Percentiles rank a stretch among this genome's conserved stretches.
Conservation (phyloP, 2,113 vertebrate species). For the Lipophrys pholis region DNA sequence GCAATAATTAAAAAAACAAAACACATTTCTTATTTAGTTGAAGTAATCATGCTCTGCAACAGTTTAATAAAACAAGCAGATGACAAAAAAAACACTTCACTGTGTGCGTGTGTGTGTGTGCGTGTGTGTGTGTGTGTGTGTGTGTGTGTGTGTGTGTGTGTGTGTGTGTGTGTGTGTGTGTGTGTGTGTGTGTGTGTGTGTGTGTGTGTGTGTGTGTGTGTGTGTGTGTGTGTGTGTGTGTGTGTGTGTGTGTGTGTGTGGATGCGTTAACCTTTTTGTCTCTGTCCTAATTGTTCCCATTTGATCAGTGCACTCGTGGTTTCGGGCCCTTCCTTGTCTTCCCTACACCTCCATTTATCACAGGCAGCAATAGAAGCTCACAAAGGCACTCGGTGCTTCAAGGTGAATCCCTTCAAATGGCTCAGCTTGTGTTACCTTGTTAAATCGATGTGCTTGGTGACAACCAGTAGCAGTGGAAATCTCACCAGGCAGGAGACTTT, state of each 20-base stretch:
- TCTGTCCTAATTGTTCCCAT: conserved; percentile 66
- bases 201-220: neutral
- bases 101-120: neutral
- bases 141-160: neutral
- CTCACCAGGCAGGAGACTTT: conserved; percentile 41
- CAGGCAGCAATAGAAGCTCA: conserved; percentile 58
- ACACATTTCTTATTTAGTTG: too few relatives aligned
- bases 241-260: neutral
- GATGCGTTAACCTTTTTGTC: conserved; percentile 36
- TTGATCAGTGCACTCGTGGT: conserved; percentile 56
- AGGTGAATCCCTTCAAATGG: conserved; percentile 75
- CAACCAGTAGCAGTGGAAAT: conserved; percentile 58
- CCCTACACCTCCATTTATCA: conserved; percentile 71
- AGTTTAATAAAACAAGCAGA: too few relatives aligned
- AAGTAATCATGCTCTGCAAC: too few relatives aligned
- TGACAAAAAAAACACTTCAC: too few relatives aligned
- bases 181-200: neutral
- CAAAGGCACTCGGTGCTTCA: conserved; percentile 61
- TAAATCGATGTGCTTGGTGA: conserved; percentile 74
- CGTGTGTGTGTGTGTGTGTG: neutral
- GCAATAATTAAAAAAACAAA: too few relatives aligned
- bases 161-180: neutral
- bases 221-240: neutral
- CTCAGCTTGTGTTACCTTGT: conserved; percentile 75
- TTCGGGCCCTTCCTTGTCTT: conserved; percentile 60